phyloP scores from a whole-genome alignment of 2,113 vertebrate species.

The Opisthocomus hoazin region DNA sequence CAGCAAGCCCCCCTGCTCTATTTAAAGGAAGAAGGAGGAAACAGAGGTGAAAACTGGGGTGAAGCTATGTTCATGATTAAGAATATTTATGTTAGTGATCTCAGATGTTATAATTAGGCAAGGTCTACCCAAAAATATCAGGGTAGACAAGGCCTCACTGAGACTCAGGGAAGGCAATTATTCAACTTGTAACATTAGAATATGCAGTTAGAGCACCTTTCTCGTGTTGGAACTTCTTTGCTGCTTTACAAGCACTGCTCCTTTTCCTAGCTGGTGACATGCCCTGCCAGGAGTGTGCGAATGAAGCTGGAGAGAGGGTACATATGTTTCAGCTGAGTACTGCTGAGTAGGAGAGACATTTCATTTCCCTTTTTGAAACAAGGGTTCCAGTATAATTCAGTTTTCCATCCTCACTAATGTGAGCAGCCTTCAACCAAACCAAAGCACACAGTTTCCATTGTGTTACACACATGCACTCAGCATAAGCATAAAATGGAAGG shows the following conservation, averaged over 20 bases:
- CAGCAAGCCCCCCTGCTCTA: background rate
- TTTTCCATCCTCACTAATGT: background rate
- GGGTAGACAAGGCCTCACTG: background rate
- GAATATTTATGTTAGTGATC: background rate
- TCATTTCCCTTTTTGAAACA: background rate
- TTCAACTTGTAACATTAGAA: background rate
- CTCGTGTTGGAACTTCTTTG: background rate
- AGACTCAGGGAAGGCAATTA: background rate
- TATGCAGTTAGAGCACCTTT: background rate
- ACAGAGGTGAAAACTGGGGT: background rate
- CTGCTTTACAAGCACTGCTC: background rate
- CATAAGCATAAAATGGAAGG: background rate
- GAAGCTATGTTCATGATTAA: background rate
- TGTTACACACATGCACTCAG: background rate
- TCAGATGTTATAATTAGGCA: background rate
- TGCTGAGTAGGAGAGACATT: background rate
- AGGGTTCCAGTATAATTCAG: background rate
- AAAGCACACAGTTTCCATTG: background rate
- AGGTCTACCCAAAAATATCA: background rate
- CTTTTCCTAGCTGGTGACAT: background rate
- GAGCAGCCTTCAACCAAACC: background rate
- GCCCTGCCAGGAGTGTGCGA: background rate
- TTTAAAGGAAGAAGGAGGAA: background rate
- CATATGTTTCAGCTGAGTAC: background rate
- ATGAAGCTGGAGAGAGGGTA: background rate